Conservation (phyloP, 2,797 vertebrate genomes). For the Trachops cirrhosus region DNA sequence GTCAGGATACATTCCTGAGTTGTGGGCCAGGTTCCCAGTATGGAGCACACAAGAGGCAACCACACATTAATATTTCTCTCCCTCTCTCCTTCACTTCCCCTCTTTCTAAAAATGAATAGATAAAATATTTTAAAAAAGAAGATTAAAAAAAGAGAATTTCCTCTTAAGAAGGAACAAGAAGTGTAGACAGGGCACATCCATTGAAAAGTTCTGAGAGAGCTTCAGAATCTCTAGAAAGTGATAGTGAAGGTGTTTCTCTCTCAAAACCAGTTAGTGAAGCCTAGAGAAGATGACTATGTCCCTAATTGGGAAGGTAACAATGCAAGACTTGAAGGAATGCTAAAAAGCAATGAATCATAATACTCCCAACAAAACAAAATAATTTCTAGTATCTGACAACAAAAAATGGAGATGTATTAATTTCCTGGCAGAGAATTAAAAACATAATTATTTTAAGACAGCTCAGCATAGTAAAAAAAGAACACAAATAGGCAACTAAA, state of each 20-base stretch:
- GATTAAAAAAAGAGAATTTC: neutral
- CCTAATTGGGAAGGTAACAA: neutral
- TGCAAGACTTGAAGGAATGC: neutral
- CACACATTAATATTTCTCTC: too few relatives aligned
- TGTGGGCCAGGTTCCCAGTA: too few relatives aligned
- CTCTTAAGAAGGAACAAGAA: neutral
- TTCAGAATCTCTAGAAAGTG: neutral
- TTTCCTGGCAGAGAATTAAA: neutral
- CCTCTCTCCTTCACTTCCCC: too few relatives aligned
- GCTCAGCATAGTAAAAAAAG: neutral
- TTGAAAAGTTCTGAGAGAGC: neutral
- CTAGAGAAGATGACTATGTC: neutral
- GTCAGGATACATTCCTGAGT: too few relatives aligned
- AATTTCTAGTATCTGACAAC: neutral
- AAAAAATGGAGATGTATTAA: neutral
- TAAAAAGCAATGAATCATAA: neutral
- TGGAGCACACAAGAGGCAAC: too few relatives aligned
- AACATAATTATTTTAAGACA: neutral
- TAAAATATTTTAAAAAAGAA: too few relatives aligned
- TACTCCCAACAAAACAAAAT: neutral
- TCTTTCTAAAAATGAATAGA: too few relatives aligned
- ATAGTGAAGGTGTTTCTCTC: neutral
- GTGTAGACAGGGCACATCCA: neutral
- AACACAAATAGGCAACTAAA: neutral
- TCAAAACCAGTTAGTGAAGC: neutral